These are phyloP conservation scores for Drosophila arizonae DNA, from an alignment of 1,140 invertebrate species.

Conservation along the genomic window DNA sequence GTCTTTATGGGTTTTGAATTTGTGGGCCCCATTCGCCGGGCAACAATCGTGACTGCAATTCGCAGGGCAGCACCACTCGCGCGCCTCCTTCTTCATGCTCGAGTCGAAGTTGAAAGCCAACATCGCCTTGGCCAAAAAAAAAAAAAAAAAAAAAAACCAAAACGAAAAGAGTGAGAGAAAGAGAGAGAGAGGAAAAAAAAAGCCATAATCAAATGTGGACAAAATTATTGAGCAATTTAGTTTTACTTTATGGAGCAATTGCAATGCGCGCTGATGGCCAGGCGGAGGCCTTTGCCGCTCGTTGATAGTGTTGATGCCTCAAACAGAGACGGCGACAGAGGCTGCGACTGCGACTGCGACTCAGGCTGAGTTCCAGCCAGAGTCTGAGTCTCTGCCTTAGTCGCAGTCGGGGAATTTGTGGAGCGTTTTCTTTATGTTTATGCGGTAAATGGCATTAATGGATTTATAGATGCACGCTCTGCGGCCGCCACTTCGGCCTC, in stretches of 20 bases:
- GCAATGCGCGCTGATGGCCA: constrained; percentile 44
- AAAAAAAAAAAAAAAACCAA: no score
- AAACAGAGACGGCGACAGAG: neutral
- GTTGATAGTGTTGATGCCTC: constrained; percentile 52
- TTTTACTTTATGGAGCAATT: constrained; percentile 82
- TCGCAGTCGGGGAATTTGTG: constrained; percentile 22
- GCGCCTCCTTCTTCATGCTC: no score
- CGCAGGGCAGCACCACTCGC: constrained; percentile 33
- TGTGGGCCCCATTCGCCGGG: constrained; percentile 67
- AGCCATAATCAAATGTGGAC: constrained; percentile 82
- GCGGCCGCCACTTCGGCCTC: no score
- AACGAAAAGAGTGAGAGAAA: no score
- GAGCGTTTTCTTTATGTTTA: constrained; percentile 75
- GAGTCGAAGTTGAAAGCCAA: constrained; percentile 19
- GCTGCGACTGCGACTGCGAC: neutral
- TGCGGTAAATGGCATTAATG: constrained; percentile 80
- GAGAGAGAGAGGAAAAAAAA: constrained; percentile 5
- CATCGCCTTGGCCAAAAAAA: constrained; percentile 36
- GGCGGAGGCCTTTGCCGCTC: neutral
- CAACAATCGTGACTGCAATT: constrained; percentile 76
- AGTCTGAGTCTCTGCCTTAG: no score
- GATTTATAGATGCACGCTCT: constrained; percentile 73
- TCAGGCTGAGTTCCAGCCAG: neutral
- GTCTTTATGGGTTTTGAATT: constrained; percentile 81
- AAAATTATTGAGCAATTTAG: constrained; percentile 82